Conservation (phyloP, 2,888 invertebrate species). For the Steinernema carpocapsae region DNA sequence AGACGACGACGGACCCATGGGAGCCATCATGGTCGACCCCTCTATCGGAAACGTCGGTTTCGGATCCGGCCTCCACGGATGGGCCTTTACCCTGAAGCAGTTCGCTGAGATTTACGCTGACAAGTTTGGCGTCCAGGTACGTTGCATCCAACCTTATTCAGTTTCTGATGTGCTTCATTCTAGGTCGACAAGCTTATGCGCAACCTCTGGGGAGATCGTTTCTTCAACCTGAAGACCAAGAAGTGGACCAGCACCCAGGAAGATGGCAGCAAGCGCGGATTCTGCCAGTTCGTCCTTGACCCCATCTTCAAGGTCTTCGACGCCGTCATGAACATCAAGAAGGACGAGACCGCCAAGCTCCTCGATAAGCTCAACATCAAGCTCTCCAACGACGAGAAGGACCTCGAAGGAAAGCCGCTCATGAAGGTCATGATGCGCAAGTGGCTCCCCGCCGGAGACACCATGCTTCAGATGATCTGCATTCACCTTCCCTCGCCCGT, state of each 20-base stretch:
- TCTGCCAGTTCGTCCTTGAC: conserved; percentile 97
- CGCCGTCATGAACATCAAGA: conserved; percentile 89
- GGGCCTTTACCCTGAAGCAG: conserved; percentile 99
- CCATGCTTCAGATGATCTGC: conserved; percentile 99
- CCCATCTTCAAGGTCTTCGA: conserved; percentile 95
- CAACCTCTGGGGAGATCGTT: conserved; percentile 93
- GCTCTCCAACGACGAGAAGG: conserved; percentile 90
- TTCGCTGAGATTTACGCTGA: conserved; percentile 98
- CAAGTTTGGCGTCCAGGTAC: conserved; percentile 88
- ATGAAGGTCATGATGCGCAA: conserved; percentile 95
- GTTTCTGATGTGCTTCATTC: conserved; percentile 1
- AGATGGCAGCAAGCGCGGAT: conserved; percentile 85
- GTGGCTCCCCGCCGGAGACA: conserved; percentile 99
- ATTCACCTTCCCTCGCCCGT: conserved; percentile 99
- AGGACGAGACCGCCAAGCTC: conserved; percentile 87
- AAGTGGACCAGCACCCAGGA: conserved; percentile 80
- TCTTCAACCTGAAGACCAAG: conserved; percentile 95
- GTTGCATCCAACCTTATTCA: neutral
- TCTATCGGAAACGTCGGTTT: conserved; percentile 98
- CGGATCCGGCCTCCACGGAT: conserved; percentile 98
- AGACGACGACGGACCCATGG: conserved; percentile 97
- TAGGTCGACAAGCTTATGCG: conserved; percentile 94
- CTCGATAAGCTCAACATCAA: conserved; percentile 88
- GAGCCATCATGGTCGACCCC: conserved; percentile 95
- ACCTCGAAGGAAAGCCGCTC: conserved; percentile 92